These are phyloP conservation scores for Bacillus rossius DNA, from an alignment of 1,140 invertebrate genomes.

Conservation along the genomic window DNA sequence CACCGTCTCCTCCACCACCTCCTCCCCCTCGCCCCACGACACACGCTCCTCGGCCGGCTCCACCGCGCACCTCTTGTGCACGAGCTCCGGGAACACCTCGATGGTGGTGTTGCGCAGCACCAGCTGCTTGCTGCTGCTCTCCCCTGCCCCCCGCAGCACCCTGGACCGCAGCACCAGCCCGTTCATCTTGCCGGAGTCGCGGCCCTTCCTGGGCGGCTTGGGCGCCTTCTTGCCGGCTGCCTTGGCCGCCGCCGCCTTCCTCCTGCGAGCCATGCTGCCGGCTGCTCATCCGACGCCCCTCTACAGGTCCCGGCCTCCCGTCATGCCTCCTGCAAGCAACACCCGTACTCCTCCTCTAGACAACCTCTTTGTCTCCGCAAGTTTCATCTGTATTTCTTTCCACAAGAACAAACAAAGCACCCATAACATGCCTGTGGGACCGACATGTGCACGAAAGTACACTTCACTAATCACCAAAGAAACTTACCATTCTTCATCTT, in stretches of 20 bases:
- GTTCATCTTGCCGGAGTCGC: not conserved
- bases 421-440: no score
- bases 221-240: not conserved
- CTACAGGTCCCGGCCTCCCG: not conserved
- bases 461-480: no score
- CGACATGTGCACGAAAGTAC: no score
- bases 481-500: no score
- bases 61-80: not conserved
- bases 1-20: conserved; percentile 13
- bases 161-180: not conserved
- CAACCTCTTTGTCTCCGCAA: no score
- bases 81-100: not conserved
- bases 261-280: conserved; percentile 8
- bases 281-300: no score
- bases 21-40: conserved; percentile 9
- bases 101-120: conserved; percentile 6
- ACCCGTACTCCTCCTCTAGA: no score
- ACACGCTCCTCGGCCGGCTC: conserved; percentile 1
- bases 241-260: conserved; percentile 11
- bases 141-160: not conserved
- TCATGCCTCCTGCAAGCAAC: not conserved
- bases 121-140: not conserved
- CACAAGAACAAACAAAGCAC: no score
- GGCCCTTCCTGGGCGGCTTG: not conserved
- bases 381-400: not conserved